A percentile compares a stretch with the other conserved stretches of the same genome.
Conservation (phyloP, 2,113 vertebrate species). For the Burhinus oedicnemus region DNA sequence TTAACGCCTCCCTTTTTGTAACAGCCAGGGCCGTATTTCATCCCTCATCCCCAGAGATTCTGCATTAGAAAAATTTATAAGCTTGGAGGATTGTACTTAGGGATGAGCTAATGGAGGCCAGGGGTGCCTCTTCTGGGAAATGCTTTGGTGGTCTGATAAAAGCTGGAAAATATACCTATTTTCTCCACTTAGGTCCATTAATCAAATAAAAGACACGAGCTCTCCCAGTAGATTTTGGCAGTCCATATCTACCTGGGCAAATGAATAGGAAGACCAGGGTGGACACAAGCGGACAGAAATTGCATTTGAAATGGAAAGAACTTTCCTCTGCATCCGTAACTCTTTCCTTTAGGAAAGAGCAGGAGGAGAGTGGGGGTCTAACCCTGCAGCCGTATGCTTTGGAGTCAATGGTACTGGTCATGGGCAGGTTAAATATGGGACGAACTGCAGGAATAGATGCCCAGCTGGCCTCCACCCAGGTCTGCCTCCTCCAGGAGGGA, state of each 20-base stretch:
- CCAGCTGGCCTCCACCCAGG: background rate
- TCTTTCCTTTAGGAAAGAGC: background rate
- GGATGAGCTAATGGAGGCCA: conserved; percentile 57
- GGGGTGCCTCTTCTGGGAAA: conserved; percentile 47
- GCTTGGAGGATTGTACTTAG: background rate
- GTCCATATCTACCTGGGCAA: background rate
- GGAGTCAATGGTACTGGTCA: background rate
- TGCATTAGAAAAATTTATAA: conserved; percentile 37
- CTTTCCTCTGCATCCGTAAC: background rate
- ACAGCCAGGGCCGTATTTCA: background rate
- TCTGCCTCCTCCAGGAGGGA: background rate
- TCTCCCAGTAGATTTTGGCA: background rate
- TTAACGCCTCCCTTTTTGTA: background rate
- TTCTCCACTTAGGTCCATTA: background rate
- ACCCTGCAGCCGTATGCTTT: rapidly evolving
- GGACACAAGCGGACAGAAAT: background rate
- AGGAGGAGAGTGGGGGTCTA: background rate
- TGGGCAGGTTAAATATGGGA: background rate
- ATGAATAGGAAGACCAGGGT: rapidly evolving
- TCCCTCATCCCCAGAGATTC: conserved; percentile 15
- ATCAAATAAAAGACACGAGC: background rate
- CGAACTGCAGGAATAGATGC: background rate
- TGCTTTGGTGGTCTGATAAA: conserved; percentile 35
- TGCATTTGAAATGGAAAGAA: background rate
- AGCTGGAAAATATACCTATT: background rate